Percentiles rank a stretch among this genome's conserved stretches.
phyloP scores from a whole-genome alignment of 2,113 vertebrate genomes.

The Prinia subflava region DNA sequence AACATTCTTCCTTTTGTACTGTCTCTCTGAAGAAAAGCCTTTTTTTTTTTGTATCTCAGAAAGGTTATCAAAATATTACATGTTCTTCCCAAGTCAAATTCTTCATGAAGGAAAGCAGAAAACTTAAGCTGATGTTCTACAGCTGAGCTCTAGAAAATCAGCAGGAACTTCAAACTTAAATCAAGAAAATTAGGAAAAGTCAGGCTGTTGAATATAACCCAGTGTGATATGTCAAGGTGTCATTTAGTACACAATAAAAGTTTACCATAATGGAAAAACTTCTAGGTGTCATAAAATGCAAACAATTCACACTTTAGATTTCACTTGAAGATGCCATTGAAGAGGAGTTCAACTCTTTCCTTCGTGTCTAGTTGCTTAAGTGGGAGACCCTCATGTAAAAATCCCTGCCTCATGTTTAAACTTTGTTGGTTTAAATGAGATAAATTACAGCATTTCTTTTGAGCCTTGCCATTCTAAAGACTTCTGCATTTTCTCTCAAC shows the following conservation, averaged over 20 bases:
- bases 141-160: not conserved
- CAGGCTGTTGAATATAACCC: not conserved
- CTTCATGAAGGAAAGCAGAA: not conserved
- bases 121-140: not conserved
- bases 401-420: not conserved
- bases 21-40: not conserved
- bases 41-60: not conserved
- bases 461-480: not conserved
- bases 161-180: not conserved
- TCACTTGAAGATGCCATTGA: not conserved
- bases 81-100: not conserved
- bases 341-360: not conserved
- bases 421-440: not conserved
- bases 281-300: not conserved
- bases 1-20: not conserved
- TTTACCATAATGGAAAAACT: not conserved
- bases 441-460: not conserved
- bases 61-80: not conserved
- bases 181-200: not conserved
- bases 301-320: not conserved
- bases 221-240: not conserved
- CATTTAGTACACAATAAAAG: not conserved
- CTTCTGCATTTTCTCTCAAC: not conserved
- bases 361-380: not conserved
- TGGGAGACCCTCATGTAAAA: not conserved